Evolutionary conservation across 2,888 invertebrate species (phyloP), one percentile per base, ranked within the genome.

Genomic region (Pheosia gnoma): DNA sequence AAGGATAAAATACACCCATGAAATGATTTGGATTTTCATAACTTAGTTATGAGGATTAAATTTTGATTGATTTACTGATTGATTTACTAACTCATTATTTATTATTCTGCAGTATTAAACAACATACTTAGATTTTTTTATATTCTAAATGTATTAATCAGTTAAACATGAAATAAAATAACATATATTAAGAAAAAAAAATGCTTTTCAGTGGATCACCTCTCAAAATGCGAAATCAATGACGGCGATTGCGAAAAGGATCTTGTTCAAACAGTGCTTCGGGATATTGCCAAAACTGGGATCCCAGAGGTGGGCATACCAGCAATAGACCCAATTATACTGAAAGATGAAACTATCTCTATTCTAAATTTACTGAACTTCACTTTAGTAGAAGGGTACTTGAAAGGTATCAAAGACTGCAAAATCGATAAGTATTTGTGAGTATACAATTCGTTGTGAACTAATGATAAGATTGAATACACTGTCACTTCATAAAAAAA

Each of bases 221-320:
- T 67, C 0, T 53, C 39, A 59, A 76, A 68, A 70, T 77, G 76
- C 55, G 58, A 59, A 6, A 61, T 75, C 11, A 61, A 52, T 5
- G 75, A 77, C 57, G 53, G 47, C 9, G 68, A 69, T 47, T 77
- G 75, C 54, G 59, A 68, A 45, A 66, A 8, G 9, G 54, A 60
- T 3, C 4, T 59, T 3, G 57, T 63, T n/a, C 47, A 60, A 41
- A 36, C 58, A 0, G 10, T 62, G 4, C 25, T 66, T 9, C 37
- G 45, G 0, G n/a, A 56, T 8, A 39, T 62, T 10, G 64, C 59
- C 10, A 53, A 60, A 55, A 58, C 51, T 51, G 75, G 76, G 1
- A 49, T 73, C 11, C 63, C 70, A 49, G 72, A 72, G 1, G 36
- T 63, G n/a, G 67, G 55, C 0, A 68, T 78, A 4, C 66, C 69